Base-by-base conservation (phyloP, 2,113 vertebrate genomes). In the Isurus oxyrinchus region DNA sequence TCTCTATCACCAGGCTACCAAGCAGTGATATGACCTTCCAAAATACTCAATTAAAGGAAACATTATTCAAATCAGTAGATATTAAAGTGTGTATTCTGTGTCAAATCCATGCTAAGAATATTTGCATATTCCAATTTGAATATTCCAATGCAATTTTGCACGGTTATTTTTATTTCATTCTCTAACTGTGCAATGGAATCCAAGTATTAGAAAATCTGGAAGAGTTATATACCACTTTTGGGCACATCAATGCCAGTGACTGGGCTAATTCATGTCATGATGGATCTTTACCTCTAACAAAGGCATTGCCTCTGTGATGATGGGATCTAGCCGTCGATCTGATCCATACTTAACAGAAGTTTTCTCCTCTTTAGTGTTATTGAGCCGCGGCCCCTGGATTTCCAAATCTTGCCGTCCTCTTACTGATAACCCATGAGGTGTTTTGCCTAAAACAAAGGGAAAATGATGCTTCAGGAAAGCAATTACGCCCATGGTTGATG, bases 351-450 rank as follows among this genome's bases (percentile, higher is more conserved):
- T 98, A 96, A 99, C 98, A 0, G 98, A 98, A 5, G 99, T 99
- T 98, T 99, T 99, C 96, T 99, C 99, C 97, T 99, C 99, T 97
- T 99, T 99, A 97, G 99, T 99, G 97, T 98, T 97, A 97, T 99
- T 99, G 96, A 99, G 98, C 57, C 99, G 98, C 96, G 98, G 99
- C 11, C 99, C 99, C 96, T 98, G 98, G 96, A 99, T 99, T 98
- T 99, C 99, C 97, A 99, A 98, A 96, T 99, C 98, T 97, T 99
- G 99, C 87, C 98, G 98, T 76, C 99, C 99, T 96, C 98, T 97
- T 79, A 99, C 99, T 97, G 97, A 98, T 97, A 99, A 97, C 5
- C 97, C 97, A 96, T 98, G 98, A 81, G 97, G 96, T 19, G 97
- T 97, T 96, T 98, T 98, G 27, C 97, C 98, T 99, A 96, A 91